Evolutionary conservation across 2,113 vertebrate genomes (phyloP).

Genomic region (Anas platyrhynchos): DNA sequence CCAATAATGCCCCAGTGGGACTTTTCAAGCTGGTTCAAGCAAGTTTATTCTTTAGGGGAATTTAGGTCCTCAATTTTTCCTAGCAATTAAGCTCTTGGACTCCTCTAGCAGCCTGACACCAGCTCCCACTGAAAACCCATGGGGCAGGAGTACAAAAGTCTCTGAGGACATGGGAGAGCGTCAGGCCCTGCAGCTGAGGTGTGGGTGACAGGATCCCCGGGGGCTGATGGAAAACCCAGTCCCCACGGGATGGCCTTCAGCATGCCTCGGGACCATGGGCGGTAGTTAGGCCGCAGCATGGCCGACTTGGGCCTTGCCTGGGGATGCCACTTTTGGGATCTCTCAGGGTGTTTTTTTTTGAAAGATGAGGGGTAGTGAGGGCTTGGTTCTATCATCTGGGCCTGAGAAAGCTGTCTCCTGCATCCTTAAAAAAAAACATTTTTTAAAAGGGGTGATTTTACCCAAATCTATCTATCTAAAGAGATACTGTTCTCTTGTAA

Average conservation of each 20-base stretch:
- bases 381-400: not conserved
- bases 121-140: not conserved
- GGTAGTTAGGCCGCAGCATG: rapidly evolving
- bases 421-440: not conserved
- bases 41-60: not conserved
- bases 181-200: not conserved
- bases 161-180: rapidly evolving
- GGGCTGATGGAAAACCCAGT: not conserved
- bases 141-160: not conserved
- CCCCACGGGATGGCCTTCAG: not conserved
- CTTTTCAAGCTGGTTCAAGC: not conserved
- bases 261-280: too few relatives aligned
- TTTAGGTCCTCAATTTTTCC: not conserved
- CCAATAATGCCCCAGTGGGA: not conserved
- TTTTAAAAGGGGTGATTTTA: not conserved
- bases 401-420: not conserved
- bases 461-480: not conserved
- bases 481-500: not conserved
- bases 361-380: not conserved
- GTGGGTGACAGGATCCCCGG: rapidly evolving
- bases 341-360: not conserved
- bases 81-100: not conserved
- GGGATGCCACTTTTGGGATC: not conserved
- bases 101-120: not conserved
- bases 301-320: not conserved